These are phyloP conservation scores for Chamaetylas fuelleborni DNA, from an alignment of 2,113 vertebrate genomes.

Conservation along the genomic window DNA sequence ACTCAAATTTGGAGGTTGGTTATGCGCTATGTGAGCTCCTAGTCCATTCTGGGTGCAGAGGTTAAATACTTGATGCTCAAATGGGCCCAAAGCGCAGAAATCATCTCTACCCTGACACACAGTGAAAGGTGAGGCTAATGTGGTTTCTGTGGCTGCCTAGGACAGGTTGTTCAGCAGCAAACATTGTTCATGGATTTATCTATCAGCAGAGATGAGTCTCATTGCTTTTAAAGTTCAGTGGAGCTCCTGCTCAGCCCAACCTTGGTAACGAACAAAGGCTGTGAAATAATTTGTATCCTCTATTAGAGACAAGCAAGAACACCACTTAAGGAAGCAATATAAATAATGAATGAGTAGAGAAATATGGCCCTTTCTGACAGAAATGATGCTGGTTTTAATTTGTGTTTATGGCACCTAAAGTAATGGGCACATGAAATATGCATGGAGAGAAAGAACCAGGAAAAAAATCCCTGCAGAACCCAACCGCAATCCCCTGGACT, in stretches of 20 bases:
- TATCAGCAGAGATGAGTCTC: background rate
- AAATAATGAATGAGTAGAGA: slow-evolving; percentile 61
- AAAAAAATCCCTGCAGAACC: slow-evolving; percentile 22
- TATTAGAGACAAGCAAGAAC: slow-evolving; percentile 39
- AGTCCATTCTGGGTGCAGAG: background rate
- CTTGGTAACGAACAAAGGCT: background rate
- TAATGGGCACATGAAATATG: slow-evolving; percentile 63
- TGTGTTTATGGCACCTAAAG: slow-evolving; percentile 68
- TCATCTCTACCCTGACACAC: background rate
- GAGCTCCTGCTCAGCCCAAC: background rate
- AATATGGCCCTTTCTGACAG: slow-evolving; percentile 46
- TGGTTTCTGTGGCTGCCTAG: background rate
- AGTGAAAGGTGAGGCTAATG: background rate
- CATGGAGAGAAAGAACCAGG: slow-evolving; percentile 19
- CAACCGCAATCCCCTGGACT: background rate
- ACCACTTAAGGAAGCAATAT: slow-evolving; percentile 52
- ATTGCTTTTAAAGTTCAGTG: background rate
- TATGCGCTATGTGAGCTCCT: background rate
- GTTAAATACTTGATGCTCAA: background rate
- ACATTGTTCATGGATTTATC: background rate
- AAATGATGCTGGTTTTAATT: slow-evolving; percentile 66
- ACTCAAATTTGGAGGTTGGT: background rate
- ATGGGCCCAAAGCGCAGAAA: background rate
- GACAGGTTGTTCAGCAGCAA: background rate
- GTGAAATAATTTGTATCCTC: slow-evolving; percentile 32